phyloP scores from a whole-genome alignment of 2,888 invertebrate species.

The Meteorus colon region DNA sequence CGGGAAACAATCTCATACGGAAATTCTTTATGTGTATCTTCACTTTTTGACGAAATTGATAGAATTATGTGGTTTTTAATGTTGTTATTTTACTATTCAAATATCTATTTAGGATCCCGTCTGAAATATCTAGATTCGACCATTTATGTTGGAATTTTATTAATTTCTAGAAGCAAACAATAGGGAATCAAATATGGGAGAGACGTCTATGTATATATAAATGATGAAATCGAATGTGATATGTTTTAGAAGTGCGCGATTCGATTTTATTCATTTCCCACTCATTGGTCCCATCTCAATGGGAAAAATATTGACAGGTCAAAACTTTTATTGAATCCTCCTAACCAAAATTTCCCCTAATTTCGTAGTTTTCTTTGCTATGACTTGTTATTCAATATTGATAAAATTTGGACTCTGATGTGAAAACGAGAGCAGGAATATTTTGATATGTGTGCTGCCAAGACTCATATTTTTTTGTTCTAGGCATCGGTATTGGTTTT shows the following conservation, averaged over 20 bases:
- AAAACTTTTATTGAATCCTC: not conserved
- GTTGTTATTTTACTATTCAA: too few relatives aligned
- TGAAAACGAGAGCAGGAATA: constrained; percentile 74
- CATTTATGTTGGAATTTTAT: too few relatives aligned
- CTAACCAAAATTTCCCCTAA: not conserved
- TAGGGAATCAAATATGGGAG: not conserved
- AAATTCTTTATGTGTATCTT: too few relatives aligned
- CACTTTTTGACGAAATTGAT: too few relatives aligned
- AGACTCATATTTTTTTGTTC: constrained; percentile 64
- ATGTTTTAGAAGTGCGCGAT: not conserved
- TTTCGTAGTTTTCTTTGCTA: not conserved
- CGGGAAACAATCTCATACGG: too few relatives aligned
- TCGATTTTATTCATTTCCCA: not conserved
- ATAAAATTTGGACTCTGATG: constrained; percentile 59
- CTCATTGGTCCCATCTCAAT: not conserved
- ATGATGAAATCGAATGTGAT: not conserved
- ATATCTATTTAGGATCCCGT: too few relatives aligned
- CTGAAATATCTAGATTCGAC: too few relatives aligned
- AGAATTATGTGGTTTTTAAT: too few relatives aligned
- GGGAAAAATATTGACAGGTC: not conserved
- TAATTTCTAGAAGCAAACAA: not conserved
- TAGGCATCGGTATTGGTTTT: constrained; percentile 65
- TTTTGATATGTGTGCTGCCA: constrained; percentile 75
- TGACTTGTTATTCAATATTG: not conserved
- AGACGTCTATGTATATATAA: not conserved